Evolutionary conservation across 2,797 vertebrate genomes (phyloP).

Genomic region (Taeniopygia guttata): DNA sequence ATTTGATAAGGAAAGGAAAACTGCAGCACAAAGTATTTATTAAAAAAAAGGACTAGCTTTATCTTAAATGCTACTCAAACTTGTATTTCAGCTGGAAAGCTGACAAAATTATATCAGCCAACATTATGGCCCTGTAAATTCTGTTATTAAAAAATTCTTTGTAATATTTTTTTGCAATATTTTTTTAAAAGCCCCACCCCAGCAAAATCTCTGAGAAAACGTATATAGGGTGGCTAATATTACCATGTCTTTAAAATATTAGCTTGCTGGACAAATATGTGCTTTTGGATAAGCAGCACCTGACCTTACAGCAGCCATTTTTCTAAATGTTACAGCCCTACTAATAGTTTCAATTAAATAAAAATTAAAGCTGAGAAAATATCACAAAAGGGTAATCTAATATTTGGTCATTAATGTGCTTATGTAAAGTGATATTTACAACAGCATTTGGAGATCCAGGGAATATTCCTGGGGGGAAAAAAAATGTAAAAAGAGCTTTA

Average conservation of each 20-base stretch:
- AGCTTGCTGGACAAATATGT: constrained; percentile 71
- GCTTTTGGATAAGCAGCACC: constrained; percentile 55
- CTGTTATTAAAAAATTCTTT: not conserved
- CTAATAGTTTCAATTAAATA: constrained; percentile 80
- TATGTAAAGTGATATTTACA: constrained; percentile 73
- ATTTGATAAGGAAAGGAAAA: not conserved
- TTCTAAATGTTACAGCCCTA: constrained; percentile 76
- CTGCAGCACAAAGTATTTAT: not conserved
- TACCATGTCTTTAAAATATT: constrained; percentile 57
- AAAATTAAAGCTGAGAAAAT: constrained; percentile 81
- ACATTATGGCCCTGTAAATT: not conserved
- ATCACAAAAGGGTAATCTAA: constrained; percentile 80
- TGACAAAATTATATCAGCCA: not conserved
- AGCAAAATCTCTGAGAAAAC: not conserved
- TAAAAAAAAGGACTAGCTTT: not conserved
- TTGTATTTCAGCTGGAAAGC: not conserved
- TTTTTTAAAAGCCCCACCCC: not conserved
- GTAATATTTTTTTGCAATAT: not conserved
- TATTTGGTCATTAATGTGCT: constrained; percentile 74
- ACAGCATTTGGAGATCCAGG: constrained; percentile 40
- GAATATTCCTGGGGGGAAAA: not conserved
- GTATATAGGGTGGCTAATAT: constrained; percentile 16
- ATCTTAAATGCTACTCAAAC: not conserved
- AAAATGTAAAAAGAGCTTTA: not conserved
- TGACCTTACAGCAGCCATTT: constrained; percentile 61